Evolutionary conservation across 1,140 invertebrate genomes (phyloP), one percentile per base, ranked within the genome.

Genomic region (Drosophila serrata): DNA sequence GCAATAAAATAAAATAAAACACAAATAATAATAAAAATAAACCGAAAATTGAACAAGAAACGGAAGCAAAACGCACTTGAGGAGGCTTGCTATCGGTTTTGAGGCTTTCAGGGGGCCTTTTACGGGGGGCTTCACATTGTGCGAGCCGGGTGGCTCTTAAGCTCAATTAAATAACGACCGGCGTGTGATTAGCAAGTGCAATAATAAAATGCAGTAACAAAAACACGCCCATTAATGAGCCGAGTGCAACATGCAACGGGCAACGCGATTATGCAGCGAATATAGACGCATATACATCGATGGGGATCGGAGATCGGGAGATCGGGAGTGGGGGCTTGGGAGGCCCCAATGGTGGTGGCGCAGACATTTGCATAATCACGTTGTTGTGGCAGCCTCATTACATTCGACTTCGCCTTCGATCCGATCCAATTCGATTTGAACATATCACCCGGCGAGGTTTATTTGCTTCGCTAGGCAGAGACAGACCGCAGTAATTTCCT

Each of bases 361-460:
- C 56, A 73, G 60, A 72, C 58, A 88, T 90, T 90, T 90, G 85
- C 85, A 90, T 90, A 90, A 90, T 81, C 77, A 73, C 67, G 62
- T 48, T 64, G 68, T 60, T 81, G 49, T 40, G 69, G 72, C 63
- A 84, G 73, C 63, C 72, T 88, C 72, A 84, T 88, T 77, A 67
- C 81, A 67, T 78, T 78, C 43, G 79, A 68, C 77, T 84, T 78
- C 43, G 79, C 63, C 77, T 84, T 42, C 62, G 24, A 53, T 75
- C 39, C 62, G 49, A 67, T 68, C 55, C 69, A 56, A 86, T 88
- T 88, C 69, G 69, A 88, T 79, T 84, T 64, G 77, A 84, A 90
- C 85, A 90, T 90, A 90, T 90, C 85, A 88, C 85, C 51, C 39
- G 8, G 31, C 86, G 81, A 85, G 75, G 75, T 90, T 90, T 90